Percentiles rank a stretch among this genome's conserved stretches.
phyloP scores from a whole-genome alignment of 2,113 vertebrate genomes.

The Tychaedon coryphoeus region DNA sequence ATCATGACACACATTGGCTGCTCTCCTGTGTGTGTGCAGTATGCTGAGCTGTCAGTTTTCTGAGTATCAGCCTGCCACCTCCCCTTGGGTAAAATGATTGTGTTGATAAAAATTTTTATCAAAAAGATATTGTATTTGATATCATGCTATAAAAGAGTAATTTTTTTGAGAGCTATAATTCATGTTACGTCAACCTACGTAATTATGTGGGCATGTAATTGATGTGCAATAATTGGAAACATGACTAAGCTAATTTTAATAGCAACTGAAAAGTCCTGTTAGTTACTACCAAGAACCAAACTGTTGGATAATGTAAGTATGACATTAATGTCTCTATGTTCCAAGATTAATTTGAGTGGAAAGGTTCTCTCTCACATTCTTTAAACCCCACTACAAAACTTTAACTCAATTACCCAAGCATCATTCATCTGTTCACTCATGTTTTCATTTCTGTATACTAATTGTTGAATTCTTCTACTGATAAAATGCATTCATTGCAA shows the following conservation, averaged over 20 bases:
- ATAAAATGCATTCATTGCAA: background rate
- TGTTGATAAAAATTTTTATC: background rate
- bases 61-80: background rate
- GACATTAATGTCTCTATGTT: background rate
- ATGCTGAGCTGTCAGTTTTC: background rate
- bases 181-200: background rate
- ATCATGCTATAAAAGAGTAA: background rate
- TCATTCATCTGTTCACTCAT: background rate
- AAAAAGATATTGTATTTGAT: background rate
- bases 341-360: background rate
- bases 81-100: background rate
- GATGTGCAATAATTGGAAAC: background rate
- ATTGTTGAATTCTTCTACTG: background rate
- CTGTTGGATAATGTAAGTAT: background rate
- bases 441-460: background rate
- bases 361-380: background rate
- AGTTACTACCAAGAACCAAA: background rate
- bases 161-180: background rate
- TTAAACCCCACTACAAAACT: background rate
- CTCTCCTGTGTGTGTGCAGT: background rate
- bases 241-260: background rate
- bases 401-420: background rate
- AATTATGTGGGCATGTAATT: background rate
- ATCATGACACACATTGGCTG: background rate
- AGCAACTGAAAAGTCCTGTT: background rate